These are phyloP conservation scores for Genyomyrus donnyi DNA, from an alignment of 2,113 vertebrate species.

Conservation along the genomic window DNA sequence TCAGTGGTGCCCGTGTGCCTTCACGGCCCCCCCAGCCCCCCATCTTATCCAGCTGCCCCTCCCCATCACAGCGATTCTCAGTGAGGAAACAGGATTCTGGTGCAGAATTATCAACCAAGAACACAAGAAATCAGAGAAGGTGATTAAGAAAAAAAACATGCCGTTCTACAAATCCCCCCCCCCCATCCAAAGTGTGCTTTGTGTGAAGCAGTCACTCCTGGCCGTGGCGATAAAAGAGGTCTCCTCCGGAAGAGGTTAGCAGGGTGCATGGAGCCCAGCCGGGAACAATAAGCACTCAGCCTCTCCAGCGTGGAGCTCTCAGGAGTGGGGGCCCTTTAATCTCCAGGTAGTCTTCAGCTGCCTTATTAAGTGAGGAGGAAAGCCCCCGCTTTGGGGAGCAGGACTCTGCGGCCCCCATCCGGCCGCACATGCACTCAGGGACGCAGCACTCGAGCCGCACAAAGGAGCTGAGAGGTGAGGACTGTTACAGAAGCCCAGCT, in stretches of 20 bases:
- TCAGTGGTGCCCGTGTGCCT: background rate
- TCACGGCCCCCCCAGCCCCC: background rate
- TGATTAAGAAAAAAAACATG: conserved; percentile 11
- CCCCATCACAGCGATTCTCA: background rate
- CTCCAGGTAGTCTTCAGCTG: conserved; percentile 53
- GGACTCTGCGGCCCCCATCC: background rate
- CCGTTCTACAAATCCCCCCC: conserved; percentile 15
- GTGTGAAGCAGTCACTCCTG: conserved; percentile 59
- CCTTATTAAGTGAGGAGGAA: conserved; percentile 49
- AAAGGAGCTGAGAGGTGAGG: conserved; percentile 21
- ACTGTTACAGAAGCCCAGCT: conserved; percentile 9
- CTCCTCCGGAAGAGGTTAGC: conserved; percentile 52
- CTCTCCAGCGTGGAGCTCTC: conserved; percentile 42
- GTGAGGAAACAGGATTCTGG: conserved; percentile 6
- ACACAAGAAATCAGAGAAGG: conserved; percentile 24
- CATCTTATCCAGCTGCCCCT: background rate
- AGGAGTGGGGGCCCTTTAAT: conserved; percentile 56
- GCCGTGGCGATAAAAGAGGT: conserved; percentile 60
- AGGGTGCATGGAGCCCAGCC: conserved; percentile 51
- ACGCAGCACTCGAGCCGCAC: conserved; percentile 20
- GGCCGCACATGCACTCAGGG: conserved; percentile 5
- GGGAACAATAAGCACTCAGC: conserved; percentile 43
- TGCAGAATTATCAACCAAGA: conserved; percentile 25
- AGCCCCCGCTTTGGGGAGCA: conserved; percentile 25
- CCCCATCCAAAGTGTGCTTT: conserved; percentile 46